phyloP scores from a whole-genome alignment of 2,797 vertebrate species.

The Karalla daura region DNA sequence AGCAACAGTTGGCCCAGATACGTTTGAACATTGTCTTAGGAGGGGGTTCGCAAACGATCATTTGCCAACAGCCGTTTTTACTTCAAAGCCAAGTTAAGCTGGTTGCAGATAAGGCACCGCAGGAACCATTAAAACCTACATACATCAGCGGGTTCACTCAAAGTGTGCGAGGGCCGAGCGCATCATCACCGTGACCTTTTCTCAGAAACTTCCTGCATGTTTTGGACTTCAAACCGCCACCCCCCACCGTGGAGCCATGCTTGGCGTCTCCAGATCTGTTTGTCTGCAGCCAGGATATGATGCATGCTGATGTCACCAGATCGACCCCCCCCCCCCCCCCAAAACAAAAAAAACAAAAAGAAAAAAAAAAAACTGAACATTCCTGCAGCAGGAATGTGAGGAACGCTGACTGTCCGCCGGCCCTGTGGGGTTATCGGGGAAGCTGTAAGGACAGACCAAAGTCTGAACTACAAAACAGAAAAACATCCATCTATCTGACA shows the following conservation, averaged over 20 bases:
- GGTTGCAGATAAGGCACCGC: conserved; percentile 17
- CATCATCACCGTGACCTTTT: conserved; percentile 36
- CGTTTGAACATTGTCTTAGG: not conserved
- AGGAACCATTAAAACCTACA: conserved; percentile 6
- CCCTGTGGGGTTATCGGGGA: conserved; percentile 42
- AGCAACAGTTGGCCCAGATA: not conserved
- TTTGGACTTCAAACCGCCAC: conserved; percentile 49
- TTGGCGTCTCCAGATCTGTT: conserved; percentile 18
- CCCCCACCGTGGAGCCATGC: not conserved
- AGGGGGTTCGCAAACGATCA: not conserved
- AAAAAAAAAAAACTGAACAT: conserved; percentile 38
- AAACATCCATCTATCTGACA: conserved; percentile 49
- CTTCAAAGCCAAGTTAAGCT: conserved; percentile 13
- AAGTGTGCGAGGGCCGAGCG: not conserved
- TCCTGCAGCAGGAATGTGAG: conserved; percentile 58
- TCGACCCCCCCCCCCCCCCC: too few relatives aligned
- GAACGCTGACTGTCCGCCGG: conserved; percentile 31
- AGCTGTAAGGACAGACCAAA: conserved; percentile 14
- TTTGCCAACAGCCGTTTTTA: not conserved
- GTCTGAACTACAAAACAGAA: conserved; percentile 38
- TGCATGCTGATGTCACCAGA: conserved; percentile 52
- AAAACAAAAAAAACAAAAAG: conserved; percentile 39
- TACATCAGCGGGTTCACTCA: conserved; percentile 21
- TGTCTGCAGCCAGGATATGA: conserved; percentile 60
- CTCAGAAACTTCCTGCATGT: conserved; percentile 44